Evolutionary conservation across 2,888 invertebrate genomes (phyloP), one percentile per base, ranked within the genome.

Genomic region (Chorisops tibialis): DNA sequence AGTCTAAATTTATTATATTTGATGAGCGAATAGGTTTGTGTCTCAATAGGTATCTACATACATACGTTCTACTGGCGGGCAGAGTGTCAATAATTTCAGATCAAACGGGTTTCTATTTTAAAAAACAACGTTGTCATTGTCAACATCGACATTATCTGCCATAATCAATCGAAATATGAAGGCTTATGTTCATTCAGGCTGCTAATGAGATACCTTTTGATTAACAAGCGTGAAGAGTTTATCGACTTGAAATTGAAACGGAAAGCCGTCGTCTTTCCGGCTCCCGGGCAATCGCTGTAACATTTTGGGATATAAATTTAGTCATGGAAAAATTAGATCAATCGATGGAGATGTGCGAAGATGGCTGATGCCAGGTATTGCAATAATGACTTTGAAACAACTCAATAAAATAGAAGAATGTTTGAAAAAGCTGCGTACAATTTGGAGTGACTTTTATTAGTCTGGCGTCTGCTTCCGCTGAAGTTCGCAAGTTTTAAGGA

Each of bases 211-310:
- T 37, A 49, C 47, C 59, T 59, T 63, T 63, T 63, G 63, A 63
- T 59, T 63, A 63, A 49, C 59, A 63, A 37, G 59, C 63, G 58
- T 54, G 63, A 63, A 63, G 38, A 63, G 58, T 63, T 63, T 63
- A 63, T 63, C 58, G 63, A 63, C 59, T 63, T 14, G 49, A 63
- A 63, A 51, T 63, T 49, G 59, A 59, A 59, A 43, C 43, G 41
- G 45, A 41, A n/a, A 56, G 38, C 43, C n/a, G 24, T 56, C 22
- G 41, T 30, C 43, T 43, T 56, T 24, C 12, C 38, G 24, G 56
- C 24, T 35, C 24, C 30, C 30, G 16, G 30, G n/a, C n/a, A 50
- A 35, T 30, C 14, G 30, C 30, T 30, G 35, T 16, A 35, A 35
- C 30, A 14, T 50, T 50, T n/a, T n/a, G 14, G 14, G 11, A 14